phyloP scores from a whole-genome alignment of 2,888 invertebrate genomes.

The Ormyrus thymus region DNA sequence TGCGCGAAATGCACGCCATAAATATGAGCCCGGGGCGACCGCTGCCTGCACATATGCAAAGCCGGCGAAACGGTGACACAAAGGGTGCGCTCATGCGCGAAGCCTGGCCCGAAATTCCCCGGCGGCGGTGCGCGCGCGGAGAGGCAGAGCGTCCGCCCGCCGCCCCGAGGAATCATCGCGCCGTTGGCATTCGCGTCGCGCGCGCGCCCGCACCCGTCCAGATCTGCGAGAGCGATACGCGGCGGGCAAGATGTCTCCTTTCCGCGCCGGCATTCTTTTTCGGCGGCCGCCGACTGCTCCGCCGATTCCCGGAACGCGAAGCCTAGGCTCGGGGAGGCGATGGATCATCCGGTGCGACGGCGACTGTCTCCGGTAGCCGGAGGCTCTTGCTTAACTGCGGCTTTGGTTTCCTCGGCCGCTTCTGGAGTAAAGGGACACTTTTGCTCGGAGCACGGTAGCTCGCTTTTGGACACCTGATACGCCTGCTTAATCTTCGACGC shows the following conservation, averaged over 20 bases:
- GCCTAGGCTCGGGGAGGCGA: conserved; percentile 6
- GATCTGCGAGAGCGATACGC: conserved; percentile 40
- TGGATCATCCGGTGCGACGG: conserved; percentile 13
- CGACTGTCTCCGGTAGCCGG: conserved; percentile 17
- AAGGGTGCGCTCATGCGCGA: conserved; percentile 48
- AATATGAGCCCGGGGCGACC: background rate
- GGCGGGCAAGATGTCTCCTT: conserved; percentile 20
- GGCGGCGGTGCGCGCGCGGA: background rate
- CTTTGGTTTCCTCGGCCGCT: conserved; percentile 15
- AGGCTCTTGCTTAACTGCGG: conserved; percentile 11
- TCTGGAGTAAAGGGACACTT: conserved; percentile 26
- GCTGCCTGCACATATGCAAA: conserved; percentile 16
- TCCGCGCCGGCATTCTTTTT: conserved; percentile 26
- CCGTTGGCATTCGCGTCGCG: conserved; percentile 27
- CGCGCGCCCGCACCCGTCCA: background rate
- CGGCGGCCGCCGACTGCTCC: background rate
- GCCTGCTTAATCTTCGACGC: background rate
- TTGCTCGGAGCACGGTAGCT: conserved; percentile 41
- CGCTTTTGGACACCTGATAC: conserved; percentile 36
- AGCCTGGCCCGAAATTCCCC: conserved; percentile 30
- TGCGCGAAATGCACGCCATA: too few species aligned
- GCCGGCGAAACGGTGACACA: conserved; percentile 40
- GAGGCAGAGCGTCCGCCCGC: background rate
- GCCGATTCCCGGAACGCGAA: conserved; percentile 38
- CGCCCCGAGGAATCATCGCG: conserved; percentile 8